Conservation (phyloP, 2,797 vertebrate genomes). For the Pseudotriccus pelzelni region DNA sequence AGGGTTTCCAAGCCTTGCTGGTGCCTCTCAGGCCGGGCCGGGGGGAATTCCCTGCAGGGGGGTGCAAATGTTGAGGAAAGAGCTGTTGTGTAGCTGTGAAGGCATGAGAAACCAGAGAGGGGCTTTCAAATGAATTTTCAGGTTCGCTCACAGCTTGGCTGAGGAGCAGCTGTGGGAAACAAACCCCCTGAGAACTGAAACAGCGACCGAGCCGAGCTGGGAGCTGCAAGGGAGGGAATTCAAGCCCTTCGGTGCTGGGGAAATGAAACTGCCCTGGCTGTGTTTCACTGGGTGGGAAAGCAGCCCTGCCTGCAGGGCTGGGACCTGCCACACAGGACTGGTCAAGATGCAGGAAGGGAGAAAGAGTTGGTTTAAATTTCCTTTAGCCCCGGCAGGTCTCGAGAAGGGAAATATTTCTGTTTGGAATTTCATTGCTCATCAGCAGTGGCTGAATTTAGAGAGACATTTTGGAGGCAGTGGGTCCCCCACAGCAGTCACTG, state of each 20-base stretch:
- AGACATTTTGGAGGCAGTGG: not conserved
- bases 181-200: conserved; percentile 63
- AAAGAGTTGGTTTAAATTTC: not conserved
- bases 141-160: conserved; percentile 62
- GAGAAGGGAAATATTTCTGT: not conserved
- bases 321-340: not conserved
- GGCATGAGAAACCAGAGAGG: conserved; percentile 58
- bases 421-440: not conserved
- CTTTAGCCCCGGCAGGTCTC: not conserved
- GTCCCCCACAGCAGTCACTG: not conserved
- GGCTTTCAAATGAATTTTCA: conserved; percentile 69
- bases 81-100: conserved; percentile 46
- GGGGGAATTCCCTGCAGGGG: conserved; percentile 56
- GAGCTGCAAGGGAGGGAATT: conserved; percentile 30
- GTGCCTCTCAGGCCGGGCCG: conserved; percentile 22
- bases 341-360: not conserved
- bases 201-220: not conserved
- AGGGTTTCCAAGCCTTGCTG: conserved; percentile 20
- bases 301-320: not conserved
- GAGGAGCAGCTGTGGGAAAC: conserved; percentile 65
- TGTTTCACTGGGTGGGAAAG: not conserved
- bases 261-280: conserved; percentile 26
- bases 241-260: not conserved
- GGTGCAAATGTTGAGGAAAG: conserved; percentile 52
- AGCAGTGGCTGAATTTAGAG: not conserved